Evolutionary conservation across 2,888 invertebrate species (phyloP).

Genomic region (Nephrotoma flavescens): DNA sequence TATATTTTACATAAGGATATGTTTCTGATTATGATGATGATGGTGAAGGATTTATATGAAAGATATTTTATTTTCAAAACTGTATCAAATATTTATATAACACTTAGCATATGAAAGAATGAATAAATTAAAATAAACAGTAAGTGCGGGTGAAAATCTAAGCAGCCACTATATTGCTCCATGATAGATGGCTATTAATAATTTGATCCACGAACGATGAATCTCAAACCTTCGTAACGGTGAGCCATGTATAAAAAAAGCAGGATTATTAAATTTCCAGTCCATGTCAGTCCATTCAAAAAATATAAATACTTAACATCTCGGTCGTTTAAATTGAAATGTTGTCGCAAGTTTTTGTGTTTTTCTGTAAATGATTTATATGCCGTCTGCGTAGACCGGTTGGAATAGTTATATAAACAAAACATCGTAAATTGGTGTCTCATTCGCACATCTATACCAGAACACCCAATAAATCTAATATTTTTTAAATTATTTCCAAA

Average conservation of each 20-base stretch:
- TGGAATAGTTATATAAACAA: background rate
- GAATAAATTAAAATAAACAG: background rate
- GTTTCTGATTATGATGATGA: background rate
- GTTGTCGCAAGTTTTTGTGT: background rate
- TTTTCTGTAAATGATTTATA: background rate
- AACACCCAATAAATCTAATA: too few relatives aligned
- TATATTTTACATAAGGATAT: background rate
- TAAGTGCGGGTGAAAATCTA: too few relatives aligned
- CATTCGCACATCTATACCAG: too few relatives aligned
- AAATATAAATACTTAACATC: too few relatives aligned
- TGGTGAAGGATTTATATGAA: background rate
- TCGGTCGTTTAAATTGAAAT: too few relatives aligned
- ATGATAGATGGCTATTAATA: background rate
- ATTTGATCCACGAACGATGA: background rate
- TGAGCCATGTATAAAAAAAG: background rate
- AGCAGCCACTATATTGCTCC: too few relatives aligned
- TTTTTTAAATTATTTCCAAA: too few relatives aligned
- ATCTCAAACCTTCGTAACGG: background rate
- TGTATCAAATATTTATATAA: background rate
- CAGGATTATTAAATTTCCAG: background rate
- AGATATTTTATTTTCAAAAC: background rate
- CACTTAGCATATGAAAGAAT: background rate
- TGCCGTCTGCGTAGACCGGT: background rate
- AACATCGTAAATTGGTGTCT: too few relatives aligned
- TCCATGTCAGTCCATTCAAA: background rate